phyloP scores from a whole-genome alignment of 2,113 vertebrate genomes.

The Echinops telfairi region DNA sequence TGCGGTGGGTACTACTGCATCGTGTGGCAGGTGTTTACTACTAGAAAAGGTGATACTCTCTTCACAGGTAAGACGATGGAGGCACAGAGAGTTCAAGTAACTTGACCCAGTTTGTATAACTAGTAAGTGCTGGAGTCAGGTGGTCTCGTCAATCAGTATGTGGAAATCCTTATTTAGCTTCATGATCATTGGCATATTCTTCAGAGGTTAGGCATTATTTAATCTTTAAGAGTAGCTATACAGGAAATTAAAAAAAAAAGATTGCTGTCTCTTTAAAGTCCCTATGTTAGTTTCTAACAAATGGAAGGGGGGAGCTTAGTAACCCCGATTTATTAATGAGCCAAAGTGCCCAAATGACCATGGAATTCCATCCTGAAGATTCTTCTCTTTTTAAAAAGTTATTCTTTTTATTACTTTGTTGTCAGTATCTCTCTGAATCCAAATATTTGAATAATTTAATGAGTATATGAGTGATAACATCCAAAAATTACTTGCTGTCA shows the following conservation, averaged over 20 bases:
- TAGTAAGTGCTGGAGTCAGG: not conserved
- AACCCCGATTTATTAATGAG: constrained; percentile 32
- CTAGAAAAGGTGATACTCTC: not conserved
- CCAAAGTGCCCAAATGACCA: not conserved
- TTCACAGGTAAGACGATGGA: not conserved
- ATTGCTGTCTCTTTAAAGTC: constrained; percentile 39
- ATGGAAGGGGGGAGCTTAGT: constrained; percentile 1
- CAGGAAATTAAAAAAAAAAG: constrained; percentile 7
- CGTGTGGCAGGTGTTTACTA: not conserved
- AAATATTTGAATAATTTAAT: not conserved
- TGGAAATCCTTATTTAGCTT: constrained; percentile 42
- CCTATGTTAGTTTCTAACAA: not conserved
- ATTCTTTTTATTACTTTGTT: not conserved
- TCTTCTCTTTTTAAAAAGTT: not conserved
- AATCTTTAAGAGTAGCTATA: constrained; percentile 25
- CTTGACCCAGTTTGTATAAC: not conserved
- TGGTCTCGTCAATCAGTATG: not conserved
- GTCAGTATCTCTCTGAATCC: not conserved
- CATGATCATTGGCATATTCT: not conserved
- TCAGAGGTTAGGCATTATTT: constrained; percentile 34
- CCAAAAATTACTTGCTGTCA: not conserved
- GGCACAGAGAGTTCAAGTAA: not conserved
- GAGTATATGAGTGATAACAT: not conserved
- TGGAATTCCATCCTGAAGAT: not conserved
- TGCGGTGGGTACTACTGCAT: not conserved